phyloP scores from a whole-genome alignment of 2,797 vertebrate species.

The Miichthys miiuy region DNA sequence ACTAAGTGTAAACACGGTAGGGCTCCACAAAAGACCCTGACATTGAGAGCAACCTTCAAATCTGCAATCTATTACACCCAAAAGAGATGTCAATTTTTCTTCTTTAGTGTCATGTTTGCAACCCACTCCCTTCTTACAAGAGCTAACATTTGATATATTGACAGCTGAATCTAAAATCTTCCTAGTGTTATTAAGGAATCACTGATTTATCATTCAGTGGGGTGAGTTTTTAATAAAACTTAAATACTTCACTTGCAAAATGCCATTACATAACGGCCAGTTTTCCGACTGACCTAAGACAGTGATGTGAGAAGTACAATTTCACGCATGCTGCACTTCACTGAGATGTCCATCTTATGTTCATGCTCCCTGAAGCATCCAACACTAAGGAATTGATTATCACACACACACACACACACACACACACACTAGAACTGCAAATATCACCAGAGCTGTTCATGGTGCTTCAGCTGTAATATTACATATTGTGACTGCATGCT shows the following conservation, averaged over 20 bases:
- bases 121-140: not conserved
- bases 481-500: slow-evolving; percentile 61
- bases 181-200: not conserved
- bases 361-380: slow-evolving; percentile 62
- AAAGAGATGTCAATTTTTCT: slow-evolving; percentile 25
- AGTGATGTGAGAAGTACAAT: slow-evolving; percentile 71
- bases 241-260: slow-evolving; percentile 38
- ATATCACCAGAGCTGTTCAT: slow-evolving; percentile 49
- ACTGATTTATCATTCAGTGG: not conserved
- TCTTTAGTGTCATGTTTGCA: slow-evolving; percentile 2
- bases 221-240: slow-evolving; percentile 3
- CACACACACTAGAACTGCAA: slow-evolving; percentile 28
- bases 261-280: slow-evolving; percentile 13
- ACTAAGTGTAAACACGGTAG: slow-evolving; percentile 59
- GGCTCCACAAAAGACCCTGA: slow-evolving; percentile 51
- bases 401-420: slow-evolving; percentile 28
- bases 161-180: slow-evolving; percentile 1
- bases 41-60: slow-evolving; percentile 61
- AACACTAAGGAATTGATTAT: slow-evolving; percentile 62
- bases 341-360: slow-evolving; percentile 50
- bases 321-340: slow-evolving; percentile 69
- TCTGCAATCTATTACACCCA: slow-evolving; percentile 42
- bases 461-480: slow-evolving; percentile 49
- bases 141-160: not conserved
- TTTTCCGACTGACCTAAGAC: slow-evolving; percentile 58